A percentile compares a stretch with the other conserved stretches of the same genome.
These are phyloP conservation scores for Motacilla tschutschensis DNA, from an alignment of 2,113 vertebrate species.

Conservation along the genomic window DNA sequence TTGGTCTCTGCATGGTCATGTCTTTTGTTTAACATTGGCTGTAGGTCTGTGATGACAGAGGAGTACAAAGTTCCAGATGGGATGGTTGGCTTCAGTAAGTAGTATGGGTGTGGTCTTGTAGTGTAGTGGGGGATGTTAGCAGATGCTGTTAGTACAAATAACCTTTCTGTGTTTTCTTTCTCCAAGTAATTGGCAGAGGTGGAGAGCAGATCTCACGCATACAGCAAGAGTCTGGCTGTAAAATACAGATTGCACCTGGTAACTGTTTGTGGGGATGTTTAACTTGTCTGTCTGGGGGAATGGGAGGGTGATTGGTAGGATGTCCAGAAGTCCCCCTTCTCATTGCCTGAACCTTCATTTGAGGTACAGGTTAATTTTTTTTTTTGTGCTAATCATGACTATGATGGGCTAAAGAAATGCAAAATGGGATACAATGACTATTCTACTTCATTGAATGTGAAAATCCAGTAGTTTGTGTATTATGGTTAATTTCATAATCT, in stretches of 20 bases:
- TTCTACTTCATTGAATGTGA: not conserved
- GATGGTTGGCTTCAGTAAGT: slow-evolving; percentile 99
- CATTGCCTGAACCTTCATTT: not conserved
- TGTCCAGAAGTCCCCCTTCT: not conserved
- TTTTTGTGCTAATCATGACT: fast-evolving
- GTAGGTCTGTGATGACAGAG: slow-evolving; percentile 89
- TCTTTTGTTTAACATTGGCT: slow-evolving; percentile 22
- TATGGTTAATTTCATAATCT: not conserved
- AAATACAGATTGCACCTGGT: slow-evolving; percentile 98
- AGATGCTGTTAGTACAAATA: not conserved
- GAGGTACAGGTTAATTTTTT: not conserved
- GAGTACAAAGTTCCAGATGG: slow-evolving; percentile 98
- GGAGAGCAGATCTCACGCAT: slow-evolving; percentile 98
- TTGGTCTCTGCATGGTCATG: not conserved
- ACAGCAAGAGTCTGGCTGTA: slow-evolving; percentile 96
- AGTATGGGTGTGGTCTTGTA: not conserved
- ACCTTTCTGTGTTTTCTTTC: not conserved
- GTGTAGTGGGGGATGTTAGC: not conserved
- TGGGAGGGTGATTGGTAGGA: fast-evolving
- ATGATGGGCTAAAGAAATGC: not conserved
- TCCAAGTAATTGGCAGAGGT: slow-evolving; percentile 93
- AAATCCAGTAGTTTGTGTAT: not conserved
- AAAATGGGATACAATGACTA: not conserved
- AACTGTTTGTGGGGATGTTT: not conserved
- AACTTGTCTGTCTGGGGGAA: not conserved